A percentile compares a stretch with the other conserved stretches of the same genome.
Conservation (phyloP, 2,113 vertebrate genomes). For the Craseonycteris thonglongyai region DNA sequence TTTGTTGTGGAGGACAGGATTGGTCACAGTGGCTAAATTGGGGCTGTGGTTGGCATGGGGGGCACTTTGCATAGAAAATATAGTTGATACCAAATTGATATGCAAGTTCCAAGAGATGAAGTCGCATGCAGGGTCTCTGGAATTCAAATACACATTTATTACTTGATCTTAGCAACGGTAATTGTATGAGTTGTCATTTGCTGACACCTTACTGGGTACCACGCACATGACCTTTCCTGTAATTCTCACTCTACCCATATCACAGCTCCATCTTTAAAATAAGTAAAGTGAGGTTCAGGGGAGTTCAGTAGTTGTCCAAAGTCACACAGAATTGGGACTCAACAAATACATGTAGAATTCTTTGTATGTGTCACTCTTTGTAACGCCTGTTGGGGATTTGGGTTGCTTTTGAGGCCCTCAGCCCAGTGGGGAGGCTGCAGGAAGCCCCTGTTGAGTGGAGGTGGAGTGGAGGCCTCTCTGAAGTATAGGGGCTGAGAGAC, state of each 20-base stretch:
- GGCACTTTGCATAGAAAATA: background rate
- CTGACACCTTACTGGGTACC: no score
- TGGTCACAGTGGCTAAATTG: rapidly evolving
- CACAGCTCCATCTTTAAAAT: background rate
- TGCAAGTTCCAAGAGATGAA: background rate
- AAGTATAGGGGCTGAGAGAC: background rate
- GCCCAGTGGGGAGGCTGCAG: rapidly evolving
- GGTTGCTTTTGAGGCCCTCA: background rate
- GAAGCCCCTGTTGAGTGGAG: background rate
- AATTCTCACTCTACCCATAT: background rate
- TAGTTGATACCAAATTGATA: background rate
- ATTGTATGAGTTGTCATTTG: background rate
- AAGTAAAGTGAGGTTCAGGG: background rate
- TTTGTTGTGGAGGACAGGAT: background rate
- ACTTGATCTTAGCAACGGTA: background rate
- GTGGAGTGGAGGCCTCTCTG: background rate
- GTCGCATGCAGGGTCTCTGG: no score
- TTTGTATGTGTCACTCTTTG: background rate
- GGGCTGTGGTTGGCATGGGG: background rate
- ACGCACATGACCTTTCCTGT: background rate
- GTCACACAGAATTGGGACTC: background rate
- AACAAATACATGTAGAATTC: background rate
- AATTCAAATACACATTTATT: background rate
- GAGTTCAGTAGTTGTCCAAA: background rate
- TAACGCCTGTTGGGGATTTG: background rate